Conservation (phyloP, 2,888 invertebrate species). For the Caenorhabditis becei region DNA sequence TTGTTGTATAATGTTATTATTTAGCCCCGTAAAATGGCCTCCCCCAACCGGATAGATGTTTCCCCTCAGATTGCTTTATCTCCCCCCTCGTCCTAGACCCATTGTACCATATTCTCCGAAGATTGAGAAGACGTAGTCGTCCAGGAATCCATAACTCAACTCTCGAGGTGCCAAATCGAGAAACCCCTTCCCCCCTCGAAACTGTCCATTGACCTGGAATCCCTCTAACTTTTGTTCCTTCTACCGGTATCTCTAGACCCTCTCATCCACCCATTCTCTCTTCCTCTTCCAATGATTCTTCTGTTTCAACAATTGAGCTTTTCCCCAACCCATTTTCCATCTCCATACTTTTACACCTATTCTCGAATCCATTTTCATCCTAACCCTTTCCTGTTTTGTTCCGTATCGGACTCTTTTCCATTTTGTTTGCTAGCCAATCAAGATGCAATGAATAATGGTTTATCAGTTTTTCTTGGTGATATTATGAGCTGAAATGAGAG, state of each 20-base stretch:
- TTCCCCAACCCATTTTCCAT: not conserved
- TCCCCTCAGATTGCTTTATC: not conserved
- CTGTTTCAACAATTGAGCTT: conserved; percentile 6
- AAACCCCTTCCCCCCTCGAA: not conserved
- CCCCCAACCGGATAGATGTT: not conserved
- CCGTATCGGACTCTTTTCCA: not conserved
- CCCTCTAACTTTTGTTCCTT: not conserved
- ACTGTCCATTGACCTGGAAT: not conserved
- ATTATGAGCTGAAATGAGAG: too few relatives aligned
- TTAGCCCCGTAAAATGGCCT: not conserved
- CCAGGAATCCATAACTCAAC: not conserved
- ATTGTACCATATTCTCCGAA: not conserved
- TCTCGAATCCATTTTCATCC: not conserved
- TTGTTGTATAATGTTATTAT: not conserved
- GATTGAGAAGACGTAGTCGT: not conserved
- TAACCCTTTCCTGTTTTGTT: not conserved
- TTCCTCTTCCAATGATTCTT: conserved; percentile 4
- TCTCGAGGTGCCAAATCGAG: conserved; percentile 4
- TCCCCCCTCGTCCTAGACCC: not conserved
- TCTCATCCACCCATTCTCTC: not conserved
- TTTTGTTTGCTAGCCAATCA: conserved; percentile 14
- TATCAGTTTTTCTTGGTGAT: not conserved
- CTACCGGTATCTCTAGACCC: conserved; percentile 14
- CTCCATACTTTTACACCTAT: not conserved
- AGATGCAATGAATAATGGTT: conserved; percentile 6